These are phyloP conservation scores for Drosophila leontia DNA, from an alignment of 1,140 invertebrate genomes.

Conservation along the genomic window DNA sequence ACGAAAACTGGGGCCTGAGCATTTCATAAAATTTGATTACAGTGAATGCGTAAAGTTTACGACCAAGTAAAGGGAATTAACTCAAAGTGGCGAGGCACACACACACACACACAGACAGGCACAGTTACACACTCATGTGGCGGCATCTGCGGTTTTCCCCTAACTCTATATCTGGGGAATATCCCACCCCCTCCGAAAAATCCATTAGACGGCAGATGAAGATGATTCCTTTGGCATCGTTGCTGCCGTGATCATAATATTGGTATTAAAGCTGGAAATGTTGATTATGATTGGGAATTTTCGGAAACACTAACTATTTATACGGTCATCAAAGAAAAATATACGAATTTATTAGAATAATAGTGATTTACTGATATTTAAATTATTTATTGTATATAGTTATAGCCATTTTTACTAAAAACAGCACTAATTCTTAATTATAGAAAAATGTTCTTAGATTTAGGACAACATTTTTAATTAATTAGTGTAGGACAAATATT, in stretches of 20 bases:
- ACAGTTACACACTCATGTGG: constrained; percentile 38
- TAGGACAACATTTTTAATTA: too few relatives aligned
- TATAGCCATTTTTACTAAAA: too few relatives aligned
- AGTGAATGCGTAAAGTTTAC: constrained; percentile 78
- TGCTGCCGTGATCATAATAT: constrained; percentile 44
- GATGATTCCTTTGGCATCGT: constrained; percentile 41
- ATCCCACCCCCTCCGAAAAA: constrained; percentile 24
- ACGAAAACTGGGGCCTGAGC: constrained; percentile 33
- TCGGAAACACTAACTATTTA: constrained; percentile 12
- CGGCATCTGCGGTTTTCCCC: constrained; percentile 46
- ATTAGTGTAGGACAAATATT: background rate
- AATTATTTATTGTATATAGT: background rate
- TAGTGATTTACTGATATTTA: background rate
- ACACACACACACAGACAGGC: constrained; percentile 10
- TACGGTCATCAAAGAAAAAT: background rate
- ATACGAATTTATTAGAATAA: background rate
- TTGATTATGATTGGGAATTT: constrained; percentile 50
- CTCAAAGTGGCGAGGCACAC: constrained; percentile 54
- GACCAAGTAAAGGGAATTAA: constrained; percentile 74
- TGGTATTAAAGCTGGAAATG: constrained; percentile 38
- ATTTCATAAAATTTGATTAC: constrained; percentile 79
- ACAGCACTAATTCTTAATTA: too few relatives aligned
- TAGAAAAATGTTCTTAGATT: too few relatives aligned
- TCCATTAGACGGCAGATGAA: constrained; percentile 53
- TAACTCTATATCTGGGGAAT: constrained; percentile 40